phyloP scores from a whole-genome alignment of 2,797 vertebrate genomes.

The Semaprochilodus insignis region DNA sequence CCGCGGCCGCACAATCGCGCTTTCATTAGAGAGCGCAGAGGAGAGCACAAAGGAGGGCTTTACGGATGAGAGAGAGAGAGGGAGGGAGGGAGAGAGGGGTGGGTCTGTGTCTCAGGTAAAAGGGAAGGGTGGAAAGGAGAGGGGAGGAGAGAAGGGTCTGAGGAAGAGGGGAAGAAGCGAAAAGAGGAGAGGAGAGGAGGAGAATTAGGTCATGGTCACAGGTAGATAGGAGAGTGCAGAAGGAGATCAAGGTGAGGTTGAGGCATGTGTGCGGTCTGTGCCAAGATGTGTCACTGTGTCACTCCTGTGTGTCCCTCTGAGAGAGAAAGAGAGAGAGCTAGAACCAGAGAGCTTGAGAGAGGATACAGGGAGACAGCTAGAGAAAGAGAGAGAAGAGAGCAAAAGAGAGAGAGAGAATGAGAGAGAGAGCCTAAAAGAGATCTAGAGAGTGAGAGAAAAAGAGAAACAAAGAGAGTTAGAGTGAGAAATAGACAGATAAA shows the following conservation, averaged over 20 bases:
- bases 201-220: background rate
- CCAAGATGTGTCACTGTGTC: background rate
- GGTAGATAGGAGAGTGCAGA: conserved; percentile 52
- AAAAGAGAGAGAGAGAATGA: no score
- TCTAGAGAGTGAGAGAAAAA: no score
- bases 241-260: conserved; percentile 5
- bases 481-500: conserved; percentile 6
- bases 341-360: no score
- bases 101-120: conserved; percentile 3
- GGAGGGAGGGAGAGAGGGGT: conserved; percentile 12
- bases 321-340: conserved; percentile 44
- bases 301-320: conserved; percentile 26
- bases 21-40: conserved; percentile 83
- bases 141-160: conserved; percentile 6
- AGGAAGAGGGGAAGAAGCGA: background rate
- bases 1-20: conserved; percentile 92
- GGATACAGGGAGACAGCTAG: conserved; percentile 6
- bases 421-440: no score
- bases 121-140: background rate
- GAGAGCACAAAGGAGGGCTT: conserved; percentile 90
- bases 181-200: background rate
- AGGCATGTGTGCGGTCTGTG: background rate
- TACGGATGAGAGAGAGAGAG: conserved; percentile 60
- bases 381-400: no score
- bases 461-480: background rate